Evolutionary conservation across 2,113 vertebrate species (phyloP), one percentile per base, ranked within the genome.

Genomic region (Ictidomys tridecemlineatus): DNA sequence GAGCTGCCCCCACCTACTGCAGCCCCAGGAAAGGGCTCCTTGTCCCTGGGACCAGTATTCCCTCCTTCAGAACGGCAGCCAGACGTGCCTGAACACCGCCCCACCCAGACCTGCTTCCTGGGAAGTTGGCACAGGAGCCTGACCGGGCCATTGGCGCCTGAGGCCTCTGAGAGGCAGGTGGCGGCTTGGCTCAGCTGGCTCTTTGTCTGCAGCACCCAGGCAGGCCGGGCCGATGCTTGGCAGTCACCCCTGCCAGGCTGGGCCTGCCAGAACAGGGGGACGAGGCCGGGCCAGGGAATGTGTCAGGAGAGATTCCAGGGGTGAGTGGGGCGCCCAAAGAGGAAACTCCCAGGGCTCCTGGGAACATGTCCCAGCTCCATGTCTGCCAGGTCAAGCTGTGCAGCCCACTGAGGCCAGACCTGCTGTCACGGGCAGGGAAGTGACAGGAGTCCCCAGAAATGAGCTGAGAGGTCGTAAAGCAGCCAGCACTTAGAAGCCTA

Each of bases 261-360:
- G 87, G 88, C 95, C 72, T 98, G 97, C 91, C 80, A 65, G 91
- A 61, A 85, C 93, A 88, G 79, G 74, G 48, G 48, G 22, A 37
- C 6, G 1, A 45, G 42, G 56, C 63, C 5, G 70, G 48, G 76
- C 67, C 65, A 85, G 77, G 56, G 82, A 56, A 80, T 51, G 32
- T 63, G 61, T 72, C 89, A 72, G 37, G 22, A 92, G 94, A 87
- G 72, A 88, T 73, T 58, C 51, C 16, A 28, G 83, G 48, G 61
- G 2, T 0, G 8, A 67, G 63, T 20, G 39, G 69, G 18, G 39
- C 42, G 56, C 42, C 61, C 65, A 58, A 45, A 51, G 42, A 78
- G 53, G 61, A 45, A 6, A 5, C 65, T 63, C 10, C 39, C 42
- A 10, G 51, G 34, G 22, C 70, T 45, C 61, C 77, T n/a, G 22